phyloP scores from a whole-genome alignment of 2,797 vertebrate species.

The Gymnopithys bicolor region DNA sequence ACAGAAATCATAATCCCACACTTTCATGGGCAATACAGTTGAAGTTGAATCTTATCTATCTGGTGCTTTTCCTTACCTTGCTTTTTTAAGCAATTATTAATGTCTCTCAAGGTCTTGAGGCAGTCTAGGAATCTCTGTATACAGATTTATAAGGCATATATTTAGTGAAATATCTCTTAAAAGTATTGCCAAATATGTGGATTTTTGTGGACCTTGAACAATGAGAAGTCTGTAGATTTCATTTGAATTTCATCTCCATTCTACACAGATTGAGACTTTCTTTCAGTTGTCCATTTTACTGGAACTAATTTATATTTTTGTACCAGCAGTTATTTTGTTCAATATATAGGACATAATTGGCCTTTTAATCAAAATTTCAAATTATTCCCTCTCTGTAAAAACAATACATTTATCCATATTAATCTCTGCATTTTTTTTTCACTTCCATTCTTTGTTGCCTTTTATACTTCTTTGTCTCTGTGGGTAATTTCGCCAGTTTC shows the following conservation, averaged over 20 bases:
- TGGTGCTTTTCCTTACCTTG: background rate
- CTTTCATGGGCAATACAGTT: background rate
- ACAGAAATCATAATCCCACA: background rate
- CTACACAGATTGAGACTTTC: background rate
- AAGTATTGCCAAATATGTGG: accelerated
- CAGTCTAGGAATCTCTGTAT: background rate
- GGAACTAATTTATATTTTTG: background rate
- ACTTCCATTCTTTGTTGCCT: background rate
- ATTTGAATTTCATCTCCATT: background rate
- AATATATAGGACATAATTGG: background rate
- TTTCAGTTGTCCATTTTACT: background rate
- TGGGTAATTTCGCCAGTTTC: background rate
- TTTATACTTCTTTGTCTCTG: background rate
- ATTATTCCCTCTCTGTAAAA: background rate
- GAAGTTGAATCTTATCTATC: background rate
- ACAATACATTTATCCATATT: background rate
- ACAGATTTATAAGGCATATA: background rate
- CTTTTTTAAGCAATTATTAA: background rate
- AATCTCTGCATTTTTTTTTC: background rate
- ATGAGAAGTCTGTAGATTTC: background rate
- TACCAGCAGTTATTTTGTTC: background rate
- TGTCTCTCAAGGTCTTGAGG: background rate
- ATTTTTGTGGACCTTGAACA: background rate
- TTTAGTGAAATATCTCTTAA: background rate
- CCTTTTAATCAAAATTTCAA: background rate